Evolutionary conservation across 2,888 invertebrate genomes (phyloP).

Genomic region (Agapetus fuscipes): DNA sequence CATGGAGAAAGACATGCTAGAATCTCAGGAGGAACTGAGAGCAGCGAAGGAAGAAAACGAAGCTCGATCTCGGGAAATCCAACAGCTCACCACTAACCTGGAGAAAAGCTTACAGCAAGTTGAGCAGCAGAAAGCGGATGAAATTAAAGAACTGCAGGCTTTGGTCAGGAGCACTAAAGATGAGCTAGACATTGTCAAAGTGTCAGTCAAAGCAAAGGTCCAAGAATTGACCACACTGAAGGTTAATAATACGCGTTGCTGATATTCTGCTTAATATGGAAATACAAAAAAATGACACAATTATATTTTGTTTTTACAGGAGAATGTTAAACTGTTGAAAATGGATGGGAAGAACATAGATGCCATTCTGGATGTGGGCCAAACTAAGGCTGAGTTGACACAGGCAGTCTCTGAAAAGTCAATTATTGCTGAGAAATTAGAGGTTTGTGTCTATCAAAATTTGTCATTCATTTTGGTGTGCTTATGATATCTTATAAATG

Average conservation of each 20-base stretch:
- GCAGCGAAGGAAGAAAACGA: slow-evolving; percentile 14
- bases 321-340: slow-evolving; percentile 20
- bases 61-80: slow-evolving; percentile 11
- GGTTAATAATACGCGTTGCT: too few species aligned
- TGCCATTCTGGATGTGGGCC: slow-evolving; percentile 46
- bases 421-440: slow-evolving; percentile 36
- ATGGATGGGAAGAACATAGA: slow-evolving; percentile 25
- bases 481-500: not conserved
- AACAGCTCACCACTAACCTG: slow-evolving; percentile 13
- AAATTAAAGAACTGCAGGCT: slow-evolving; percentile 48
- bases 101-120: slow-evolving; percentile 17
- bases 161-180: slow-evolving; percentile 43
- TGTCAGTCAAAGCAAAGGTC: slow-evolving; percentile 27
- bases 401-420: slow-evolving; percentile 36
- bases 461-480: slow-evolving; percentile 8
- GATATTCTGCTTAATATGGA: too few species aligned
- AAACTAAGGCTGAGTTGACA: slow-evolving; percentile 47
- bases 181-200: slow-evolving; percentile 30
- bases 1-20: slow-evolving; percentile 13
- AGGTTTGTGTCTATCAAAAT: slow-evolving; percentile 15
- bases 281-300: too few species aligned
- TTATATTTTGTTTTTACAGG: slow-evolving; percentile 11
- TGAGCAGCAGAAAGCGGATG: slow-evolving; percentile 40
- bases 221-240: slow-evolving; percentile 19
- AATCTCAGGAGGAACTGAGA: slow-evolving; percentile 10